Evolutionary conservation across 2,797 vertebrate species (phyloP), one percentile per base, ranked within the genome.

Genomic region (Semotilus atromaculatus): DNA sequence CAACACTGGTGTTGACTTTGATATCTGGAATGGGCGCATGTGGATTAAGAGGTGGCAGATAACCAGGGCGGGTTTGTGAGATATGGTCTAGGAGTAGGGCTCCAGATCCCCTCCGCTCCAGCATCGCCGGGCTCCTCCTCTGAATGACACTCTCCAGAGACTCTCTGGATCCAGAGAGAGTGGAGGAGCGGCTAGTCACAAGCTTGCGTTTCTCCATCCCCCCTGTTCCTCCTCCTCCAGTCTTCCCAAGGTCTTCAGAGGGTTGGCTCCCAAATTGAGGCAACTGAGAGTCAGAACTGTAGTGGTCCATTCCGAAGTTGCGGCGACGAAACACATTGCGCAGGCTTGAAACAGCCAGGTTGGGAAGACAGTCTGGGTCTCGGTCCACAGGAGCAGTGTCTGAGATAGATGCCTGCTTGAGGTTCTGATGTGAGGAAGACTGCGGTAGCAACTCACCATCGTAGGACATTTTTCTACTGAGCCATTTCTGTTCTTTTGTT

Each of bases 221-320:
- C 70, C 80, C 90, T 0, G 31, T 71, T 82, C 64, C 88, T 29
- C 45, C 36, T 1, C 4, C 75, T 26, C 76, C n/a, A 3, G 45
- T 82, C 76, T 88, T 93, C 73, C 80, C 73, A 18, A 45, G 78
- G 29, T 90, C 90, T 8, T 91, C 94, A 38, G 60, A 80, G 36
- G 92, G 88, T 80, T 82, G 89, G 83, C 87, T 92, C 91, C 58
- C 82, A 81, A 81, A 93, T 85, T 90, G 93, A 81, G 82, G 92
- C 84, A 97, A 92, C 89, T 97, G 97, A 72, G 97, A 96, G 89
- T 97, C 95, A 0, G 96, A 97, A 88, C 95, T 97, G 86, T 96
- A 97, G 88, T 97, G 96, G 90, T 95, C 94, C 68, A 95, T 90
- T 4, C 96, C 97, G 0, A 94, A 93, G 86, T 95, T 95, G 82